These are phyloP conservation scores for Corbicula japonica DNA, from an alignment of 2,888 invertebrate species.

Conservation along the genomic window DNA sequence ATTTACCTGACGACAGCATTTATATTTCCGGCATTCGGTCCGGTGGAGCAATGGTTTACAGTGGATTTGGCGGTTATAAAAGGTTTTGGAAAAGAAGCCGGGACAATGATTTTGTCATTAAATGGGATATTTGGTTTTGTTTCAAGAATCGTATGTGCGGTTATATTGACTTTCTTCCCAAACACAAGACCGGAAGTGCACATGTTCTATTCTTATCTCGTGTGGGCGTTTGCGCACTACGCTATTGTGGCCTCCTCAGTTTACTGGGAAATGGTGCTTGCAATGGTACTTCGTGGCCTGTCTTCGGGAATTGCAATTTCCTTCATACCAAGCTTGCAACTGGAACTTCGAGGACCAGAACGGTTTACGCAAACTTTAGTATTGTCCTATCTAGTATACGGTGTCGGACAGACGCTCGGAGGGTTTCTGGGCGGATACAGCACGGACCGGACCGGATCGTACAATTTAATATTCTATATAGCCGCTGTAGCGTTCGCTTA, in stretches of 20 bases:
- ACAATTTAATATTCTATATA: conserved; percentile 49
- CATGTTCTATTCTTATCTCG: conserved; percentile 17
- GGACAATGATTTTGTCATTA: conserved; percentile 40
- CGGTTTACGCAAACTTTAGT: conserved; percentile 42
- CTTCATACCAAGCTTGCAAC: conserved; percentile 30
- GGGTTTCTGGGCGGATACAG: conserved; percentile 52
- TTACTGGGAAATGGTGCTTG: conserved; percentile 43
- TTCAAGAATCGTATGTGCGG: conserved; percentile 23
- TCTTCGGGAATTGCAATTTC: conserved; percentile 32
- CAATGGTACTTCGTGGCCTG: conserved; percentile 42
- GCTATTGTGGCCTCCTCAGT: conserved; percentile 8
- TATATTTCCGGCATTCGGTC: conserved; percentile 13
- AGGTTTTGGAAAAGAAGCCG: conserved; percentile 35
- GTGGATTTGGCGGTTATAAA: conserved; percentile 46
- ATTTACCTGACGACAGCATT: conserved; percentile 9
- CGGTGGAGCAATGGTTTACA: conserved; percentile 54
- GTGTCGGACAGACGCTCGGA: conserved; percentile 29
- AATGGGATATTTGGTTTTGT: conserved; percentile 50
- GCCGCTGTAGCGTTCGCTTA: conserved; percentile 14
- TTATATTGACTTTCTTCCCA: conserved; percentile 37
- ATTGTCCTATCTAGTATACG: conserved; percentile 37
- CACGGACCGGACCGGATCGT: conserved; percentile 47
- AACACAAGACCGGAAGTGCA: conserved; percentile 31
- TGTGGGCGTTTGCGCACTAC: conserved; percentile 37
- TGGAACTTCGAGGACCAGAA: conserved; percentile 46